Evolutionary conservation across 2,797 vertebrate species (phyloP).

Genomic region (Cetoscarus ocellatus): DNA sequence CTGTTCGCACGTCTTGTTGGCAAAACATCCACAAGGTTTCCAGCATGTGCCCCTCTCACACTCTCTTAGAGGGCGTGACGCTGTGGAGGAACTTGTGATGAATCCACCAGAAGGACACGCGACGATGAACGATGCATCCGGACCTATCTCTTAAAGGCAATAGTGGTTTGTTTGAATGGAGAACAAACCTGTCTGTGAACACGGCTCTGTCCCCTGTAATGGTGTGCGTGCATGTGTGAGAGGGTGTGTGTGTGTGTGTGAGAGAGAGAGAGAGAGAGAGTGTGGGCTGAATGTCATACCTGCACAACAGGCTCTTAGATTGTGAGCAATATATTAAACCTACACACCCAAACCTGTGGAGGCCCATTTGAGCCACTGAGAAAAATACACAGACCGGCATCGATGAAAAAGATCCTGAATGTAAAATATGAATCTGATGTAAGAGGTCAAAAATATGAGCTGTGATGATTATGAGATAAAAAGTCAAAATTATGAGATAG

Average conservation of each 20-base stretch:
- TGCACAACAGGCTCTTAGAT: slow-evolving; percentile 62
- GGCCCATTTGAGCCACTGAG: no score
- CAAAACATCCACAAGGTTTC: slow-evolving; percentile 19
- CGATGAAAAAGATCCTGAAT: no score
- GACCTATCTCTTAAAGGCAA: slow-evolving; percentile 67
- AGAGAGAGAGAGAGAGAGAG: background rate
- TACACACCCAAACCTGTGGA: slow-evolving; percentile 32
- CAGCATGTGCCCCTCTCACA: background rate
- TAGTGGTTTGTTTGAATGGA: slow-evolving; percentile 63
- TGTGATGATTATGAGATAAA: no score
- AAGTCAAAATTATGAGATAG: no score
- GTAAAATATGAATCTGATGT: no score
- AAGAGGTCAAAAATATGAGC: no score
- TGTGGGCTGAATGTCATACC: slow-evolving; percentile 44
- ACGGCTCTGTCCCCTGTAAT: slow-evolving; percentile 62
- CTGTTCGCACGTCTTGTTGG: slow-evolving; percentile 33
- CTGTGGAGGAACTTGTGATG: slow-evolving; percentile 28
- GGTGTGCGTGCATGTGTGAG: slow-evolving; percentile 42
- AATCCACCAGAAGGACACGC: slow-evolving; percentile 20
- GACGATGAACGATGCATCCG: slow-evolving; percentile 33
- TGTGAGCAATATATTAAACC: slow-evolving; percentile 76
- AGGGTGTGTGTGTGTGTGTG: slow-evolving; percentile 24
- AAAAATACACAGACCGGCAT: no score
- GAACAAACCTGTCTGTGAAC: slow-evolving; percentile 51
- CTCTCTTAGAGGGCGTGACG: slow-evolving; percentile 1